Evolutionary conservation across 2,113 vertebrate genomes (phyloP).

Genomic region (Murina feae): DNA sequence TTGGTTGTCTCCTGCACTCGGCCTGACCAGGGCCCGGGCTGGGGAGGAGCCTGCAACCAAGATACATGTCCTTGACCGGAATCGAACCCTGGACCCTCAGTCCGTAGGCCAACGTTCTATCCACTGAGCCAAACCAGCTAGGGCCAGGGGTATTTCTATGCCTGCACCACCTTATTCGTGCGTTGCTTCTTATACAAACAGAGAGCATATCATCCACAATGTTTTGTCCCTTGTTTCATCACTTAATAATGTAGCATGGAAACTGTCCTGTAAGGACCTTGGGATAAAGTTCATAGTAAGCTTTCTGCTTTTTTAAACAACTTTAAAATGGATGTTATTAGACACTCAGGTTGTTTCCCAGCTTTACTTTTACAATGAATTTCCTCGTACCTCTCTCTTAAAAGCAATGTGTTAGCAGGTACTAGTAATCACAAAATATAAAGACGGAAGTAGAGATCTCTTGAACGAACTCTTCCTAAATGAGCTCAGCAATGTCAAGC

Average conservation of each 20-base stretch:
- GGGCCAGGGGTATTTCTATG: not conserved
- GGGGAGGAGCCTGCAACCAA: too few relatives aligned
- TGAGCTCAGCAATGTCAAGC: not conserved
- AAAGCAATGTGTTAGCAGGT: not conserved
- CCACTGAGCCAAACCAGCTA: too few relatives aligned
- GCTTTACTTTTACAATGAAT: not conserved
- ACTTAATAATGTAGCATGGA: not conserved
- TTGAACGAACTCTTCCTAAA: not conserved
- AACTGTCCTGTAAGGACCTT: not conserved
- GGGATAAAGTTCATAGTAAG: not conserved
- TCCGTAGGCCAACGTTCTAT: too few relatives aligned
- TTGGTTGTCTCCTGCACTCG: too few relatives aligned
- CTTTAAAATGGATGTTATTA: not conserved
- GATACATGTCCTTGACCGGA: too few relatives aligned
- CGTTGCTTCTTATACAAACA: not conserved
- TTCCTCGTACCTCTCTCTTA: not conserved
- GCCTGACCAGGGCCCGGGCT: too few relatives aligned
- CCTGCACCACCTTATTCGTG: not conserved
- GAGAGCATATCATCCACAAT: not conserved
- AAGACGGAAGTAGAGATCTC: not conserved
- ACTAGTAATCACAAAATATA: not conserved
- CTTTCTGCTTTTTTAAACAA: not conserved
- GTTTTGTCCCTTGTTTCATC: not conserved
- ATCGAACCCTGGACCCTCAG: too few relatives aligned
- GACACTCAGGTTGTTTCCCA: not conserved